Evolutionary conservation across 2,113 vertebrate genomes (phyloP).

Genomic region (Philantomba maxwellii): DNA sequence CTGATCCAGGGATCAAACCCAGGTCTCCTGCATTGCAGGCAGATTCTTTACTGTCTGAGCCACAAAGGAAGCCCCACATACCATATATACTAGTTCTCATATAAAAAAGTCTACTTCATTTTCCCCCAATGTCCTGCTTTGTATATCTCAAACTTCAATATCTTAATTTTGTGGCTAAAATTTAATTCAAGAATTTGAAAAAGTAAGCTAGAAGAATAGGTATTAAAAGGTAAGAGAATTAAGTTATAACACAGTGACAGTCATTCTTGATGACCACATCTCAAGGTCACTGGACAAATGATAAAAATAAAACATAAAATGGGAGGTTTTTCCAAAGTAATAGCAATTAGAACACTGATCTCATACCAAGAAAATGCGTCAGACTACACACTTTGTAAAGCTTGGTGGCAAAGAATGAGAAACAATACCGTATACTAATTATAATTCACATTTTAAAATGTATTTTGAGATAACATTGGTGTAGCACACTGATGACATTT

Average conservation of each 20-base stretch:
- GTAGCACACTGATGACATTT: slow-evolving; percentile 4
- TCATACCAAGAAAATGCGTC: neutral
- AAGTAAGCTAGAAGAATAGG: neutral
- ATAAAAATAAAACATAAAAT: neutral
- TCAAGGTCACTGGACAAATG: neutral
- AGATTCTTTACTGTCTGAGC: neutral
- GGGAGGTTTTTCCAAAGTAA: neutral
- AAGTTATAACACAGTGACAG: neutral
- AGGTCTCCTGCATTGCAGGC: neutral
- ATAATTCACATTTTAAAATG: neutral
- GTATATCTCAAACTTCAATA: neutral
- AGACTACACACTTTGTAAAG: neutral
- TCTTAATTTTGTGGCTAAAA: neutral
- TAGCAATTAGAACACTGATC: neutral
- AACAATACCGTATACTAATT: neutral
- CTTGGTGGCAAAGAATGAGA: neutral
- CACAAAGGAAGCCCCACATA: neutral
- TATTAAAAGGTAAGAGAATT: neutral
- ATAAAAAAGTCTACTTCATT: neutral
- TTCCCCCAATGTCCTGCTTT: neutral
- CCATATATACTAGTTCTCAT: neutral
- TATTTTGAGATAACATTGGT: neutral
- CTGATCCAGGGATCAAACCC: neutral
- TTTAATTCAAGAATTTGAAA: neutral
- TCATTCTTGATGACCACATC: neutral